Base-by-base conservation (phyloP, 1,140 invertebrate genomes). In the Drosophila orosa region DNA sequence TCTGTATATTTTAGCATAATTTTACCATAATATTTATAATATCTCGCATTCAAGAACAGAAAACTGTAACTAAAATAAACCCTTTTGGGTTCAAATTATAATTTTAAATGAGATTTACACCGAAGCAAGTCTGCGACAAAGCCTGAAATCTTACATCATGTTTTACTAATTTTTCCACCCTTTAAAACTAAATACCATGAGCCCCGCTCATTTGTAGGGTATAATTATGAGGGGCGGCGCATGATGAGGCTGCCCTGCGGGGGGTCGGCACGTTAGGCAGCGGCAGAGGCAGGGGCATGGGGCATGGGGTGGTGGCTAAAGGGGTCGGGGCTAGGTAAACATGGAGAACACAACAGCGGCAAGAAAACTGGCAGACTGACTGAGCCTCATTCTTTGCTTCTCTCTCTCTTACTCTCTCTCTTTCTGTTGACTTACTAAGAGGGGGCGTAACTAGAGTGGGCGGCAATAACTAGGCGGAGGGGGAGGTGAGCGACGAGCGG, bases 351-450 rank as follows among this genome's bases (percentile, higher is more conserved):
- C 48, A 76, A 76, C 45, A 71, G 45, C 19, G 61, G 37, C 35
- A 74, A 74, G 72, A 63, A 68, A 58, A 74, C 74, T 81, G 74
- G 56, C 68, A 78, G 77, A 74, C 77, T 63, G 68, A 78, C 82
- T 81, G 71, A 42, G 54, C 44, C 57, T 47, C 29, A 24, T 17
- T 8, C 31, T n/a, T 15, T 35, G 8, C 24, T n/a, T 24, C 19
- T 29, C 8, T 22, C 4, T 4, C 59, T 24, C 12, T 61, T n/a
- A n/a, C n/a, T 15, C 62, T 82, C 25, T 29, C 55, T 31, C 12
- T 63, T 10, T 33, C 56, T 87, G 83, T 79, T 87, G 79, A 87
- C 79, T 80, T 63, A 77, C 44, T 76, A 65, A 47, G 56, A 37
- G 56, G 50, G 55, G 66, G 45, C 33, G 22, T 8, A 44, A 25